phyloP scores from a whole-genome alignment of 2,888 invertebrate genomes.

The Hemaris fuciformis region DNA sequence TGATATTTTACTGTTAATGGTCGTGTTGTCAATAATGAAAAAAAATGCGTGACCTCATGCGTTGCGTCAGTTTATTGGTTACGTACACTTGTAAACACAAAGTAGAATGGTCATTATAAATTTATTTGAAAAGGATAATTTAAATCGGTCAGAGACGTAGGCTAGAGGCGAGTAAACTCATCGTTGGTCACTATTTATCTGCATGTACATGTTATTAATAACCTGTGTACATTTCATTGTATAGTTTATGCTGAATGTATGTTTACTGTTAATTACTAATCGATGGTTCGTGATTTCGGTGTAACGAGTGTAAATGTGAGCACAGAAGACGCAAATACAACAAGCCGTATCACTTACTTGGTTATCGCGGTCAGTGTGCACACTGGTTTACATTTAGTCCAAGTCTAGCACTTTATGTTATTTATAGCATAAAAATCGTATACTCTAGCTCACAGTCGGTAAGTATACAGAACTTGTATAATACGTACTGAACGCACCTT shows the following conservation, averaged over 20 bases:
- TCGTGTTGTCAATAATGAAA: not conserved
- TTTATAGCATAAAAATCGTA: not conserved
- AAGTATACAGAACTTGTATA: conserved; percentile 4
- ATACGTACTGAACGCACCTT: not conserved
- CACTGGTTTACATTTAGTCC: conserved; percentile 79
- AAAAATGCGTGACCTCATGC: not conserved
- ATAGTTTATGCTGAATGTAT: conserved; percentile 36
- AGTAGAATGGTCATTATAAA: not conserved
- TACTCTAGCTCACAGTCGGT: not conserved
- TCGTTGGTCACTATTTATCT: conserved; percentile 39
- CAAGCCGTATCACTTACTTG: conserved; percentile 68
- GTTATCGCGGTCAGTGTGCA: conserved; percentile 58
- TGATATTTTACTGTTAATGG: not conserved
- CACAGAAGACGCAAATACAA: conserved; percentile 79
- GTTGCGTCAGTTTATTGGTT: not conserved
- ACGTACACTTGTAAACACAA: not conserved
- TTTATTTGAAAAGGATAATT: conserved; percentile 5
- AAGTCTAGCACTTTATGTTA: conserved; percentile 34
- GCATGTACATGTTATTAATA: conserved; percentile 56
- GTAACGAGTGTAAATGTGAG: conserved; percentile 54
- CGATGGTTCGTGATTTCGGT: conserved; percentile 48
- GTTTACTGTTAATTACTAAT: conserved; percentile 48
- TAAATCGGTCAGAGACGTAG: conserved; percentile 8
- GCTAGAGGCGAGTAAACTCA: conserved; percentile 30
- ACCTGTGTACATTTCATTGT: conserved; percentile 45